Percentiles rank a stretch among this genome's conserved stretches.
phyloP scores from a whole-genome alignment of 2,888 invertebrate genomes.

The Melanargia galathea region DNA sequence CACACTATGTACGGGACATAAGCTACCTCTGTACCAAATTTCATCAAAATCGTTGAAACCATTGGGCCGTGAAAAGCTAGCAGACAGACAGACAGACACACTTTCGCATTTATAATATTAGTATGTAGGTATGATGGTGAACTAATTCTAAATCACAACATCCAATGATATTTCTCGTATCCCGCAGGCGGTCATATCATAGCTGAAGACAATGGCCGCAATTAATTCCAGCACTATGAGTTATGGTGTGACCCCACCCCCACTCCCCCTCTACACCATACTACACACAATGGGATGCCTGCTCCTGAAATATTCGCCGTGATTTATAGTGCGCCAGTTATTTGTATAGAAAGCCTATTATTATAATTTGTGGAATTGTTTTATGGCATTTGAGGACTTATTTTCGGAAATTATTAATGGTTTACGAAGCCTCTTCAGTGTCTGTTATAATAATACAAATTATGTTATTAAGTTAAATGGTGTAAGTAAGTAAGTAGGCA shows the following conservation, averaged over 20 bases:
- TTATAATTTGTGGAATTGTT: constrained; percentile 8
- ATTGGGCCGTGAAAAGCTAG: too few relatives aligned
- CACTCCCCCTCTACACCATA: too few relatives aligned
- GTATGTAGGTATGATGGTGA: too few relatives aligned
- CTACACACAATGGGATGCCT: constrained; percentile 18
- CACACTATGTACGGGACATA: too few relatives aligned
- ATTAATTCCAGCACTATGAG: constrained; percentile 7
- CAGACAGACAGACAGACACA: too few relatives aligned
- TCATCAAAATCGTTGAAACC: too few relatives aligned
- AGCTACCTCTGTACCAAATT: too few relatives aligned
- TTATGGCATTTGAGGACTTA: not conserved
- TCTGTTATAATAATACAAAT: too few relatives aligned
- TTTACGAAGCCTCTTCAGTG: too few relatives aligned
- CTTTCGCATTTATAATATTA: too few relatives aligned
- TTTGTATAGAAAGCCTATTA: constrained; percentile 16
- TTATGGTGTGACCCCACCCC: constrained; percentile 1
- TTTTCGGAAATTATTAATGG: constrained; percentile 4
- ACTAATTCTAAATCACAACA: not conserved
- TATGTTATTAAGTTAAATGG: too few relatives aligned
- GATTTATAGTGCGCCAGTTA: constrained; percentile 18
- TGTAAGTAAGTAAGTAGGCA: too few relatives aligned
- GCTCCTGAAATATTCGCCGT: constrained; percentile 10
- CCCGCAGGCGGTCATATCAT: not conserved
- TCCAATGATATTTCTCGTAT: not conserved
- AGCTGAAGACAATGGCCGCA: constrained; percentile 15